These are phyloP conservation scores for Larimichthys crocea DNA, from an alignment of 2,113 vertebrate genomes.

Conservation along the genomic window DNA sequence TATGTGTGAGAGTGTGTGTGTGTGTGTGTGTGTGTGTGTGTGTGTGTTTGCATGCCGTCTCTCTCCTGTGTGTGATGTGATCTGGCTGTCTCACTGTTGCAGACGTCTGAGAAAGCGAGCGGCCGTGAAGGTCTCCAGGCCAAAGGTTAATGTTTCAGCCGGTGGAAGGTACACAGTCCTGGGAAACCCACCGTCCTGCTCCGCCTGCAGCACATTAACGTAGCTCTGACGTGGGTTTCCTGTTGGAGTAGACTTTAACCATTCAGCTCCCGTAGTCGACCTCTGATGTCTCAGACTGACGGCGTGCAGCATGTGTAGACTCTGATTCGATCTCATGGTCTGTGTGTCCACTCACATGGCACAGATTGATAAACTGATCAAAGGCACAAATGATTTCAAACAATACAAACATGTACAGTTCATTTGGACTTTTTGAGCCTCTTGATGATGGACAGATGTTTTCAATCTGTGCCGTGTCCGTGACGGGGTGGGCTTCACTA, in stretches of 20 bases:
- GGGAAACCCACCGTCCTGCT: conserved; percentile 58
- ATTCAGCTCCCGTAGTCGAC: neutral
- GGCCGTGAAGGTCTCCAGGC: conserved; percentile 68
- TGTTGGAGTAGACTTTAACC: conserved; percentile 38
- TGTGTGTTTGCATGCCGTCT: conserved; percentile 42
- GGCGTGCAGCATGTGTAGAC: conserved; percentile 31
- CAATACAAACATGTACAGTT: neutral
- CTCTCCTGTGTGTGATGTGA: conserved; percentile 68
- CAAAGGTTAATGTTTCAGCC: conserved; percentile 73
- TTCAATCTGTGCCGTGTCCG: conserved; percentile 34
- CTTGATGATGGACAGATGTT: conserved; percentile 13
- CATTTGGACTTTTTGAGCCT: neutral
- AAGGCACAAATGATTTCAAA: neutral
- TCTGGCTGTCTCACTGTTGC: conserved; percentile 80
- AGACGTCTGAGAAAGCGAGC: conserved; percentile 81
- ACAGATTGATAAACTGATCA: conserved; percentile 35
- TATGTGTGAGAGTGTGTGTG: too few species aligned
- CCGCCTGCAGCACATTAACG: neutral
- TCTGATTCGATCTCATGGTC: neutral
- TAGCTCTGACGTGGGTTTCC: conserved; percentile 69
- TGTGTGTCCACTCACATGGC: conserved; percentile 8
- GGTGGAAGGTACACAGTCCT: conserved; percentile 72
- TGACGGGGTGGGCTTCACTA: neutral
- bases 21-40: neutral
- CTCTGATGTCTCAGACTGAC: neutral